These are phyloP conservation scores for Fregata magnificens DNA, from an alignment of 2,113 vertebrate genomes.

Conservation along the genomic window DNA sequence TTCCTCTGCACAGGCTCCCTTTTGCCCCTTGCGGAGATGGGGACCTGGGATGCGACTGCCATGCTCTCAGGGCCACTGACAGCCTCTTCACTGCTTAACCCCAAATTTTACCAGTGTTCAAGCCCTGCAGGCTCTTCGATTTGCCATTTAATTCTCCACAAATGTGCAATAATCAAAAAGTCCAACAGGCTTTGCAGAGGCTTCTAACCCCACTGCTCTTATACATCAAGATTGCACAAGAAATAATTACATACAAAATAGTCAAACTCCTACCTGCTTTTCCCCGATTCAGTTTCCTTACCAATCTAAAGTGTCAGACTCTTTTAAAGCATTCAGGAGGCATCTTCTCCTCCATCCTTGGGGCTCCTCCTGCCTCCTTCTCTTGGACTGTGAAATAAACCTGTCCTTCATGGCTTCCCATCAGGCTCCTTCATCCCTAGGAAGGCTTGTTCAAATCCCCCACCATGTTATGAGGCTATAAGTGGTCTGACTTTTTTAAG, in stretches of 20 bases:
- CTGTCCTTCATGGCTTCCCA: not conserved
- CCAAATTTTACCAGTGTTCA: not conserved
- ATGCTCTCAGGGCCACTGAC: not conserved
- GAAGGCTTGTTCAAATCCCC: fast-evolving
- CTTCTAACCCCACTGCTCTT: not conserved
- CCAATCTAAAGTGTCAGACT: not conserved
- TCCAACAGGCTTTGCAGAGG: not conserved
- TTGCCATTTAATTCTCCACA: not conserved
- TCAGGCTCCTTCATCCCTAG: not conserved
- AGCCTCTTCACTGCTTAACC: not conserved
- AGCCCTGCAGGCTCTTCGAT: not conserved
- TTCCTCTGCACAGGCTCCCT: not conserved
- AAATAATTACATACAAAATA: not conserved
- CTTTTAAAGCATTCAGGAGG: not conserved
- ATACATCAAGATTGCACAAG: not conserved
- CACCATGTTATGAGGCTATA: not conserved
- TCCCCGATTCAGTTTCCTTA: not conserved
- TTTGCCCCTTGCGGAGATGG: not conserved
- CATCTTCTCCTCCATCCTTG: not conserved
- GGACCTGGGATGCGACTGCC: not conserved
- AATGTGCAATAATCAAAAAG: not conserved
- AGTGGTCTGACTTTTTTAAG: not conserved
- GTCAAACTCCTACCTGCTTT: not conserved
- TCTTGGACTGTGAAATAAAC: not conserved
- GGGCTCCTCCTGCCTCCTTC: not conserved